Evolutionary conservation across 2,113 vertebrate species (phyloP).

Genomic region (Anser cygnoides): DNA sequence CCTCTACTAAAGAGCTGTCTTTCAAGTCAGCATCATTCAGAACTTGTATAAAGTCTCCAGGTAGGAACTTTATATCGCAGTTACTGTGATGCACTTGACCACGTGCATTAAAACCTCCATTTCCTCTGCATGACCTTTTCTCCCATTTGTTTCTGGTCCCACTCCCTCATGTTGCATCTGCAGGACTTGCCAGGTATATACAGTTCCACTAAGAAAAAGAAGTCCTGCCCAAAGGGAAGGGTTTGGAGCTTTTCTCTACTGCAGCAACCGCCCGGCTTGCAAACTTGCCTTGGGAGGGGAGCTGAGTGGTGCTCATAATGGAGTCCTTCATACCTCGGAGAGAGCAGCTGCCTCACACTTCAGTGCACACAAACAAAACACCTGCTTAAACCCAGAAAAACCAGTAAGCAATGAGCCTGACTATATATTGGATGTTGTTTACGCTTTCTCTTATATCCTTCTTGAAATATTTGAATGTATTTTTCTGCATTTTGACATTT

Average conservation of each 20-base stretch:
- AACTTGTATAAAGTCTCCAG: neutral
- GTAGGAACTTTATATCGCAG: neutral
- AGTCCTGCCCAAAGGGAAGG: neutral
- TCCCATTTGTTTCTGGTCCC: neutral
- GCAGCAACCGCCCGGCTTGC: neutral
- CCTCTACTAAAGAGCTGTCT: neutral
- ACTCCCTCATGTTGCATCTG: neutral
- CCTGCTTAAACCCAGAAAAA: constrained; percentile 34
- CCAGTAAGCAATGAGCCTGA: neutral
- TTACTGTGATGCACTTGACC: neutral
- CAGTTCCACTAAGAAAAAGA: neutral
- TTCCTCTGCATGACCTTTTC: neutral
- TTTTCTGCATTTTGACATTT: neutral
- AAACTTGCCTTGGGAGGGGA: neutral
- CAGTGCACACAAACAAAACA: constrained; percentile 57
- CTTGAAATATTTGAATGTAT: neutral
- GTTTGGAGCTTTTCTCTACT: neutral
- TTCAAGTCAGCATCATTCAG: neutral
- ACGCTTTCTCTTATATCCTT: neutral
- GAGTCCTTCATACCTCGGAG: constrained; percentile 28
- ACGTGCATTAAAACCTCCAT: neutral
- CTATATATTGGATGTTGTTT: neutral
- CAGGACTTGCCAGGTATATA: neutral
- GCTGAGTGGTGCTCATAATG: neutral
- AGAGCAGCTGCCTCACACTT: constrained; percentile 55